Percentiles rank a stretch among this genome's conserved stretches.
These are phyloP conservation scores for Spialia ferax DNA, from an alignment of 2,888 invertebrate species.

Conservation along the genomic window DNA sequence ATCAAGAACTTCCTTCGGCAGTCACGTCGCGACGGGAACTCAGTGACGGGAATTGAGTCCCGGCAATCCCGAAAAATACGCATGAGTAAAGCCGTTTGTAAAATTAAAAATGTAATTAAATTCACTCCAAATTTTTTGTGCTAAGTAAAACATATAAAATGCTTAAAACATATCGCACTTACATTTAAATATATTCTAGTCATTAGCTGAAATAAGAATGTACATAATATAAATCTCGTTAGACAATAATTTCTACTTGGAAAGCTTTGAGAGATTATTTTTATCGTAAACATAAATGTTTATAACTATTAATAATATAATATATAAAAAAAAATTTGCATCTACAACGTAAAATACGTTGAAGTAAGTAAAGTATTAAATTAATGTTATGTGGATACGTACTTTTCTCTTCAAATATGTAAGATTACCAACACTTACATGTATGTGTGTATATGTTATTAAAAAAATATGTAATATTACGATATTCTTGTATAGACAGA, in stretches of 20 bases:
- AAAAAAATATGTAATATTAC: no score
- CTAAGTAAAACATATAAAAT: no score
- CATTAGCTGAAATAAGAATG: conserved; percentile 9
- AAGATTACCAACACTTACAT: neutral
- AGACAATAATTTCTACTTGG: conserved; percentile 24
- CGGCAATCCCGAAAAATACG: no score
- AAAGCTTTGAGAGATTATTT: conserved; percentile 11
- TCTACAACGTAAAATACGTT: conserved; percentile 1
- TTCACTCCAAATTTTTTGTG: no score
- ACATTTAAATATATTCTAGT: conserved; percentile 12
- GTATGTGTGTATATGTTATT: neutral
- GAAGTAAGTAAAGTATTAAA: neutral
- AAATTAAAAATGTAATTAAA: no score
- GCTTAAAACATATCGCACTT: conserved; percentile 2
- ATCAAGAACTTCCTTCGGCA: no score
- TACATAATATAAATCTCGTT: conserved; percentile 19
- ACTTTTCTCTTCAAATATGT: conserved; percentile 1
- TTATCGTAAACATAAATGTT: neutral
- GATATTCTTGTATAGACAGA: no score
- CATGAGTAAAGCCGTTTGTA: no score
- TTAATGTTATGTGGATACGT: neutral
- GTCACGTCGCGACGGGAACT: no score
- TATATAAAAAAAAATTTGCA: neutral
- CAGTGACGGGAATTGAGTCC: no score
- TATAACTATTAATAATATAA: neutral